Base-by-base conservation (phyloP, 2,888 invertebrate species). In the Euplagia quadripunctaria region DNA sequence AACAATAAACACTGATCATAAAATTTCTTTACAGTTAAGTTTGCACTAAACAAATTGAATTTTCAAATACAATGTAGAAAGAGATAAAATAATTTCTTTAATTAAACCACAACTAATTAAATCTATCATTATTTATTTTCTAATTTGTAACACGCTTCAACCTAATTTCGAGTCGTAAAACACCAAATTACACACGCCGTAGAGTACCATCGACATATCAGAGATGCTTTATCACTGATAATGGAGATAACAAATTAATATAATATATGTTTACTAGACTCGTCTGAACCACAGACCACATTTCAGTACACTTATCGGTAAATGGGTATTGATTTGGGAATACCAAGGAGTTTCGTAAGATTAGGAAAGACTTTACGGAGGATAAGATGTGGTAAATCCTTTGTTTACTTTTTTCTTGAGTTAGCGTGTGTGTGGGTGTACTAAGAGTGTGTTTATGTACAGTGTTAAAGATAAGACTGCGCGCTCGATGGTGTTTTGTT, bases 241-340 rank as follows among this genome's bases (percentile, higher is more conserved):
- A 78, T 55, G 12, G 9, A 66, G 89, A 89, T 89, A 88, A 76
- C 78, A 75, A 84, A 86, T 85, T 85, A 87, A 85, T 85, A 83
- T 78, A 70, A 72, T 79, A 31, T 31, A 80, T 80, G 85, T 80
- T 84, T 79, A 82, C 79, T 73, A 79, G 75, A 79, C 55, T 9
- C n/a, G 67, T 68, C 65, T 51, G 20, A 31, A 58, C 49, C 43
- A 64, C 52, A 71, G 43, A 43, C 51, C 49, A 61, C 61, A 11
- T 41, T 14, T n/a, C 63, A 1, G 17, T 20, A 4, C 8, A 42
- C n/a, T 41, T 43, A 52, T 42, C 61, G 31, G 65, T 49, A 1
- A 69, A 49, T 51, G 20, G 3, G 0, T 51, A 70, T 64, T 72
- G 66, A 71, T 71, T 71, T 71, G 46, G 31, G 31, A 17, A 58